Evolutionary conservation across 1,140 invertebrate genomes (phyloP), one percentile per base, ranked within the genome.

Genomic region (Saccostrea cuccullata): DNA sequence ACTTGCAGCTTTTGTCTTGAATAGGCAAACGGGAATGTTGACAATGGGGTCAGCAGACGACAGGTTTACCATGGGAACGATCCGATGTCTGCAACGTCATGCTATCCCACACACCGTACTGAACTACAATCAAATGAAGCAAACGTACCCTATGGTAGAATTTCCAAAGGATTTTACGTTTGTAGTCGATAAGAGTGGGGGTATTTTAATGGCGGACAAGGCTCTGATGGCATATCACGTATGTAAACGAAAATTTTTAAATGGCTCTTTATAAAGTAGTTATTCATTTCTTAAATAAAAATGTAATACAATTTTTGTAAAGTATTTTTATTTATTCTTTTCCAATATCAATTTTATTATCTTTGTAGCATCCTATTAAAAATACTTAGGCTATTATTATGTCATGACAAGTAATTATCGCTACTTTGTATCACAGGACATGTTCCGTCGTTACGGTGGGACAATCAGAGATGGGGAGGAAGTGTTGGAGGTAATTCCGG

Each of bases 181-280:
- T 56, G 86, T 94, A 3, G 89, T 92, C 8, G 94, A 95, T 64
- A 86, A 90, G 15, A 91, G 89, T 23, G 94, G 92, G 6, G 94
- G 94, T 0, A 89, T 94, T n/a, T 87, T 94, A 12, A 88, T 88
- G 26, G 93, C 94, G 2, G 93, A 94, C 67, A 93, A 93, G 86
- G 90, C 92, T 40, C 82, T 95, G 8, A 83, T 82, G 56, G 91
- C 93, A 17, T 92, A 91, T 64, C 94, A 95, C 92, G 94, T 95
- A 90, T 2, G 84, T 47, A 2, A 47, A 47, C 1, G 47, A 47
- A 47, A 3, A 0, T 47, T 47, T 47, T 9, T 8, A 47, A 47
- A 3, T 0, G 9, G 9, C 47, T 8, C 9, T 47, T 47, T 47
- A 47, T 47, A 8, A 47, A 47, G 47, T 5, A 5, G 0, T 3